Evolutionary conservation across 2,888 invertebrate genomes (phyloP), one percentile per base, ranked within the genome.

Genomic region (Chrysopilus asiliformis): DNA sequence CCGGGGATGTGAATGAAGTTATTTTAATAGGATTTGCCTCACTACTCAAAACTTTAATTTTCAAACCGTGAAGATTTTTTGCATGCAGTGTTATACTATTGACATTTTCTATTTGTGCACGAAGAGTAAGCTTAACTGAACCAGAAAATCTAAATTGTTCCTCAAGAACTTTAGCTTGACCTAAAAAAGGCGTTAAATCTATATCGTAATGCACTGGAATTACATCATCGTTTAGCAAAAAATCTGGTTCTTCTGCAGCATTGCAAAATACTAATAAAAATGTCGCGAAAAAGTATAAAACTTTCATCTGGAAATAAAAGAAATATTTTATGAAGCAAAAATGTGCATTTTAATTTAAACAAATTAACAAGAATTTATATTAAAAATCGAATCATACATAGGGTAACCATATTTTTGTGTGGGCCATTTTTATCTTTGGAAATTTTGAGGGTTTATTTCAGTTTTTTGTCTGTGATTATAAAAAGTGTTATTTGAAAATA

Each of bases 151-250:
- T 58, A 34, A 61, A 64, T 8, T 36, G 45, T 5, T 51, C 50
- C 6, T 26, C 25, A 5, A 4, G n/a, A 3, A n/a, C n/a, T n/a
- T 12, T 33, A 2, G 41, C 39, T 10, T 45, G 47, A 16, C 65
- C 55, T 4, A 75, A 62, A 43, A 68, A 64, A 1, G 74, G 73
- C 1, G 56, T 59, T 4, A 79, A 47, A 0, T 57, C 46, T 0
- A 78, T 58, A 18, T 63, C 57, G 44, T 78, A 80, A n/a, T 55
- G 55, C 1, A 44, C 47, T 0, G 78, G 79, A n/a, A n/a, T n/a
- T n/a, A n/a, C n/a, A n/a, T n/a, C n/a, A n/a, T n/a, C n/a, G n/a
- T n/a, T n/a, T n/a, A n/a, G n/a, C n/a, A n/a, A n/a, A n/a, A n/a
- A n/a, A n/a, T n/a, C n/a, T n/a, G n/a, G n/a, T n/a, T n/a, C n/a